Base-by-base conservation (phyloP, 1,140 invertebrate species). In the Sinonovacula constricta region DNA sequence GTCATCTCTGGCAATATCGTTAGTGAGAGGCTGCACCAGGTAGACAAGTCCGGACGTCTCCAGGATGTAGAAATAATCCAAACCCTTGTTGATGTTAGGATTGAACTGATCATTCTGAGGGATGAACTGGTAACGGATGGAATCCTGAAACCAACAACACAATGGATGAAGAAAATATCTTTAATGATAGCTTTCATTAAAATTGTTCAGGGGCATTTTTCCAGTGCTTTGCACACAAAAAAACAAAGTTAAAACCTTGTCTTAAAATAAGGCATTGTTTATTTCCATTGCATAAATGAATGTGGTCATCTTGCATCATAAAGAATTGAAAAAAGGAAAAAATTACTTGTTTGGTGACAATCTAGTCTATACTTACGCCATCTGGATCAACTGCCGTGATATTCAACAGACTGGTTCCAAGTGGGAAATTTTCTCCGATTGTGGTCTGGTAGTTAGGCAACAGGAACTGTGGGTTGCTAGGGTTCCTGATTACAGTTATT, bases 401-500 rank as follows among this genome's bases (percentile, higher is more conserved):
- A 30, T 80, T 70, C 36, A 84, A 70, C 34, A 88, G 45, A 30
- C 5, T 24, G 3, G 49, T 31, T 28, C 79, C 83, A 7, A 83
- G 14, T 2, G 79, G 49, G 15, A 62, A 76, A 49, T 72, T 63
- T 62, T 85, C 83, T 63, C 26, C 39, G n/a, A 82, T 77, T 24
- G 67, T 70, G 3, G 76, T 72, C 18, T 26, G 57, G 62, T 85
- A 83, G 5, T 53, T 67, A 2, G 53, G 67, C 33, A 70, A 15
- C 2, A 95, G 94, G 87, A 97, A 97, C 24, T 95, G 94, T 24
- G 94, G 91, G 30, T 93, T 91, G 1, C 92, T 93, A 2, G 93
- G 93, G 2, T 96, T 94, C 85, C 97, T 95, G 56, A 95, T 94
- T 15, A 98, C 95, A 83, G 94, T 96, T 0, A 97, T 93, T 2